Base-by-base conservation (phyloP, 2,888 invertebrate genomes). In the Furcula furcula region DNA sequence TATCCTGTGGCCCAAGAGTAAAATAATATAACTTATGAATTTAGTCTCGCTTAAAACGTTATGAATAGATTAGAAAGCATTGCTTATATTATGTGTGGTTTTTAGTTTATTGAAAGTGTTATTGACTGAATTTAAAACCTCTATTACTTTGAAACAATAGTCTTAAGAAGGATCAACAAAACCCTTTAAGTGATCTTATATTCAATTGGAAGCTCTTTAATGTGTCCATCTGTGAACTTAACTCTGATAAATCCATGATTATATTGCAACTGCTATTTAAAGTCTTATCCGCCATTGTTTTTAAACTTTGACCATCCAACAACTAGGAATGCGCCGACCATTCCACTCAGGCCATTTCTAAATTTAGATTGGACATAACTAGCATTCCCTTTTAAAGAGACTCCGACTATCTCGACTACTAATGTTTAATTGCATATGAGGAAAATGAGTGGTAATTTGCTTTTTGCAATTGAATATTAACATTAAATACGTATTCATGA, bases 361-460 rank as follows among this genome's bases (percentile, higher is more conserved):
- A 75, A 77, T 79, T 73, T 80, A 81, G 75, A 70, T 56, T 53
- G 61, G 54, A 71, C 68, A 72, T 67, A 75, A 67, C 67, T 63
- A 69, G 62, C 67, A 63, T 59, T 64, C 65, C 72, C 76, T 75
- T 81, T 74, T 76, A 76, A 63, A 77, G 70, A 73, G 66, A 64
- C 66, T 65, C 55, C 46, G 35, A 55, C 60, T 59, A 60, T 67
- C 55, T 59, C 52, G 50, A 60, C 65, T 55, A 59, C 65, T 68
- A 65, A 65, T 66, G 43, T 54, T 55, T 57, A 59, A 59, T 55
- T 57, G 52, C 49, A 36, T 45, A 49, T 46, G 49, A 47, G 41
- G 48, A 37, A 46, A 52, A 57, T 59, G 43, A 37, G 22, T 26
- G 9, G 19, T 30, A 31, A 43, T 46, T 43, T 50, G 43, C 22